phyloP scores from a whole-genome alignment of 2,113 vertebrate genomes.

The Myotis yumanensis region DNA sequence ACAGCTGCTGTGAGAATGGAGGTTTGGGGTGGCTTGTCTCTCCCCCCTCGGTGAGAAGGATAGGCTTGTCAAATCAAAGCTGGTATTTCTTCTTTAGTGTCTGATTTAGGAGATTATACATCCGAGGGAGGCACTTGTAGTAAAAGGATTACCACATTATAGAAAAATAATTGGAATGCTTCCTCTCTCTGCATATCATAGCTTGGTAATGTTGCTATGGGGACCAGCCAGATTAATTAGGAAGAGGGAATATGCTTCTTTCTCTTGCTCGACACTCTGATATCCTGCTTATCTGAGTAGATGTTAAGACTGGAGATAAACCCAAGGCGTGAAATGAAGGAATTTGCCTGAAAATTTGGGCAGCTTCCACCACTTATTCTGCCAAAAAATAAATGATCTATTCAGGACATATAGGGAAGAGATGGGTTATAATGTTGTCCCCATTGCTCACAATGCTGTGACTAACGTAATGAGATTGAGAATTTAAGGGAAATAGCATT shows the following conservation, averaged over 20 bases:
- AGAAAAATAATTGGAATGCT: slow-evolving; percentile 76
- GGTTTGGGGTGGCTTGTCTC: neutral
- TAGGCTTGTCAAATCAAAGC: slow-evolving; percentile 65
- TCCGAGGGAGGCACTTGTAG: slow-evolving; percentile 65
- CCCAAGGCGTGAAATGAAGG: neutral
- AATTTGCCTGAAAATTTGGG: slow-evolving; percentile 30
- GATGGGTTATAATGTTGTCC: neutral
- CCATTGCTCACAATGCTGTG: neutral
- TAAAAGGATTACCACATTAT: slow-evolving; percentile 74
- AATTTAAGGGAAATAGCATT: neutral
- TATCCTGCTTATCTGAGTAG: slow-evolving; percentile 6
- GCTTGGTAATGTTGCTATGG: slow-evolving; percentile 70
- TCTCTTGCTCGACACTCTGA: slow-evolving; percentile 51
- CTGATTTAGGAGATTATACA: slow-evolving; percentile 65
- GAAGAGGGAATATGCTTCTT: slow-evolving; percentile 52
- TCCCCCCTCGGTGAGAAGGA: neutral
- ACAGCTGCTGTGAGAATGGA: neutral
- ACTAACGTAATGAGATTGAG: neutral
- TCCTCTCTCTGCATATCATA: slow-evolving; percentile 66
- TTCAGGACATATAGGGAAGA: neutral
- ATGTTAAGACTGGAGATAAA: slow-evolving; percentile 1
- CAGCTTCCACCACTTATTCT: neutral
- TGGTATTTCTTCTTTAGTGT: slow-evolving; percentile 65
- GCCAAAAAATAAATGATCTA: neutral
- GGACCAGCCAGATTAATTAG: slow-evolving; percentile 64